These are phyloP conservation scores for Macrosteles quadrilineatus DNA, from an alignment of 1,140 invertebrate species.

Conservation along the genomic window DNA sequence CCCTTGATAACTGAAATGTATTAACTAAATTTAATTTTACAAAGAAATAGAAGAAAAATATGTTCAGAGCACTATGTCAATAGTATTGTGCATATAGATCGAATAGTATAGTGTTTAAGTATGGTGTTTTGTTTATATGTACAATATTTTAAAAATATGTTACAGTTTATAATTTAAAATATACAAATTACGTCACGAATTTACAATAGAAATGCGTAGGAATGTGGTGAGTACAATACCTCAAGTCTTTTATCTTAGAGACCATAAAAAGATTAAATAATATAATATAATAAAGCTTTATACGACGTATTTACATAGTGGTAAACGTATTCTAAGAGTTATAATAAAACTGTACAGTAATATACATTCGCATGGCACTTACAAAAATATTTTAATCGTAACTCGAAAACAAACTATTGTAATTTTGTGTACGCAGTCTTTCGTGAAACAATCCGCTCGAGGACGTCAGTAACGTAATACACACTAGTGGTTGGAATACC, in stretches of 20 bases:
- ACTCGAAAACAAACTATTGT: neutral
- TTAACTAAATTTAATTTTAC: no score
- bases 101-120: neutral
- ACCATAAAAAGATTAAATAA: no score
- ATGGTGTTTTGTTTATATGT: constrained; percentile 14
- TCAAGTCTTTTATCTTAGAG: neutral
- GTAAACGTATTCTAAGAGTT: neutral
- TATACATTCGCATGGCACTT: constrained; percentile 23
- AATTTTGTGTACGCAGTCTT: neutral
- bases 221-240: constrained; percentile 2
- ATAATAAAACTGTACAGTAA: constrained; percentile 23
- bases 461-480: no score
- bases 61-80: no score
- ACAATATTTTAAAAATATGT: neutral
- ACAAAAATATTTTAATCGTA: constrained; percentile 15
- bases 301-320: neutral
- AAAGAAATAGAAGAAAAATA: no score
- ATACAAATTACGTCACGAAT: constrained; percentile 10
- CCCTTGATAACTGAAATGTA: no score
- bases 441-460: neutral
- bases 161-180: neutral
- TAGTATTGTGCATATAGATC: no score
- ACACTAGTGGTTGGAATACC: no score
- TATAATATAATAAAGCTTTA: neutral
- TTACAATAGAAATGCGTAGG: constrained; percentile 1